A percentile compares a stretch with the other conserved stretches of the same genome.
phyloP scores from a whole-genome alignment of 2,797 vertebrate genomes.

The Zalophus californianus region DNA sequence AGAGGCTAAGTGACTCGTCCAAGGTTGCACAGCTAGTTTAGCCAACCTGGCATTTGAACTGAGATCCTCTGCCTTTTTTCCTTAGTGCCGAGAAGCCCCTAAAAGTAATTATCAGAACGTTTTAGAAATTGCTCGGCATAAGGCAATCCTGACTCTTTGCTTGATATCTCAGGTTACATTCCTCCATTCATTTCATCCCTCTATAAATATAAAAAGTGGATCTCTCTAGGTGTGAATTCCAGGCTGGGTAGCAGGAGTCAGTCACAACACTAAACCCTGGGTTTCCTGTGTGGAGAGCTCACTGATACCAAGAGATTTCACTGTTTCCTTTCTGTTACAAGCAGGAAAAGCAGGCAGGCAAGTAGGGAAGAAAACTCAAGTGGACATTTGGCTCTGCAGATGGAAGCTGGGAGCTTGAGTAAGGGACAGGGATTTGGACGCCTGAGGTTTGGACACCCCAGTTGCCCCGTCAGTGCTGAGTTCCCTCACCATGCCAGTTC shows the following conservation, averaged over 20 bases:
- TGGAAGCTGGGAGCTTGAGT: background rate
- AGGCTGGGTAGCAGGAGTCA: background rate
- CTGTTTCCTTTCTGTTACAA: background rate
- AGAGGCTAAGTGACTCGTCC: background rate
- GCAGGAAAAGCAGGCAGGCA: background rate
- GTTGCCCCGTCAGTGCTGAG: fast-evolving
- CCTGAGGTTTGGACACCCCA: background rate
- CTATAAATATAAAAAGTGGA: background rate
- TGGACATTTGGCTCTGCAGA: background rate
- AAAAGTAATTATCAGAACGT: background rate
- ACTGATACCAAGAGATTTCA: background rate
- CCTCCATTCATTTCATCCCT: background rate
- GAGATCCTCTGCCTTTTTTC: background rate
- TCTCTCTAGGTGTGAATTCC: background rate
- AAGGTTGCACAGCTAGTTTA: background rate
- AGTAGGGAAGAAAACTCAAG: background rate
- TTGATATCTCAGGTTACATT: background rate
- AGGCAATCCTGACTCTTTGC: background rate
- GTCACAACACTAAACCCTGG: background rate
- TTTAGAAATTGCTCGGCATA: background rate
- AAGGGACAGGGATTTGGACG: background rate
- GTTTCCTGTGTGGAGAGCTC: background rate
- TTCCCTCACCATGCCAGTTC: background rate
- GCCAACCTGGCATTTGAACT: background rate
- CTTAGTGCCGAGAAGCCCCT: background rate